Evolutionary conservation across 2,797 vertebrate genomes (phyloP).

Genomic region (Sebastolobus altivelis): DNA sequence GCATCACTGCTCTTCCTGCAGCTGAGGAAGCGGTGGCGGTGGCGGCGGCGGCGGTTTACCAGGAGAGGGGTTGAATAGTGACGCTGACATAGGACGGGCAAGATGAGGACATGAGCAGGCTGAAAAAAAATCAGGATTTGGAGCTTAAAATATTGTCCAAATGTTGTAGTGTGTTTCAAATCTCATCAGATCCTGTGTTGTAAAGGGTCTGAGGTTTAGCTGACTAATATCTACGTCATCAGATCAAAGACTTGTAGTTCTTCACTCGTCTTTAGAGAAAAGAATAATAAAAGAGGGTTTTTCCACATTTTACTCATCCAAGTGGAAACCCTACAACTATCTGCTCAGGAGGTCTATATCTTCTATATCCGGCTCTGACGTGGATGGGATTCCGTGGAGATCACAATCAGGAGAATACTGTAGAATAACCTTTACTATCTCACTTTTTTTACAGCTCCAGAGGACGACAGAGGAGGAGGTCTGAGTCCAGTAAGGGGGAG

Average conservation of each 20-base stretch:
- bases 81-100: background rate
- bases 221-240: slow-evolving; percentile 17
- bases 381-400: background rate
- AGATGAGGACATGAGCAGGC: slow-evolving; percentile 1
- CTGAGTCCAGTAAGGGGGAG: slow-evolving; percentile 27
- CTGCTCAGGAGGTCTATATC: slow-evolving; percentile 12
- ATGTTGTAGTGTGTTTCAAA: background rate
- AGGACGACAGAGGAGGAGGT: slow-evolving; percentile 33
- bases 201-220: background rate
- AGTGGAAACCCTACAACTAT: slow-evolving; percentile 15
- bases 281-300: slow-evolving; percentile 8
- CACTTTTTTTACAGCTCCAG: slow-evolving; percentile 31
- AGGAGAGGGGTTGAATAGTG: background rate
- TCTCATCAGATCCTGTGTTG: slow-evolving; percentile 15
- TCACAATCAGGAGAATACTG: background rate
- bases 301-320: slow-evolving; percentile 21
- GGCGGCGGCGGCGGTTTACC: background rate
- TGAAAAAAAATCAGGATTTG: background rate
- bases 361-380: slow-evolving; percentile 37
- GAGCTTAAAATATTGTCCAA: background rate
- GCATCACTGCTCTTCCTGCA: slow-evolving; percentile 54
- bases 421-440: slow-evolving; percentile 11
- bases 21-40: background rate
- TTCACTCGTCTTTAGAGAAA: background rate
- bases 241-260: background rate